Conservation (phyloP, 2,797 vertebrate genomes). For the Tachyglossus aculeatus region DNA sequence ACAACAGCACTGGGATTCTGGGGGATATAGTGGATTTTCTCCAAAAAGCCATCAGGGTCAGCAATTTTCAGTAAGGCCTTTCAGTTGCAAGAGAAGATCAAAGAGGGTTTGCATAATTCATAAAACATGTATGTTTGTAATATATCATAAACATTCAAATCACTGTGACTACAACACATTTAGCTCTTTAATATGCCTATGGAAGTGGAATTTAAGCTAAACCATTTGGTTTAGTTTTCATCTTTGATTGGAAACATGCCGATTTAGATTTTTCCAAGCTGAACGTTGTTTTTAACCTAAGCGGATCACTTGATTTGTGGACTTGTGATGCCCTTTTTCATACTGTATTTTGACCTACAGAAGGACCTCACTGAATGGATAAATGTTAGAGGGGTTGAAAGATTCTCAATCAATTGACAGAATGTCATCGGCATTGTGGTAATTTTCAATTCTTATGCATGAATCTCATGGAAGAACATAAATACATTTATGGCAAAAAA, state of each 20-base stretch:
- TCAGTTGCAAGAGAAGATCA: conserved; percentile 52
- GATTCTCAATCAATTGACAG: conserved; percentile 53
- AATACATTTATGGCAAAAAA: conserved; percentile 64
- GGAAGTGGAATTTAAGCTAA: conserved; percentile 33
- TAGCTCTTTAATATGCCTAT: conserved; percentile 23
- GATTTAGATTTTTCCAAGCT: conserved; percentile 13
- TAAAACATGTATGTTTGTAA: conserved; percentile 63
- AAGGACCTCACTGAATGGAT: conserved; percentile 31
- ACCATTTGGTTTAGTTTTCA: conserved; percentile 50
- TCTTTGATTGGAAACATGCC: conserved; percentile 54
- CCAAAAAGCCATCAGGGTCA: conserved; percentile 42
- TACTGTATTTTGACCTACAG: conserved; percentile 54
- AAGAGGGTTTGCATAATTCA: conserved; percentile 51
- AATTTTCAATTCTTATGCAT: conserved; percentile 72
- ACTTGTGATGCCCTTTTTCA: conserved; percentile 33
- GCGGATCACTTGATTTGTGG: conserved; percentile 33
- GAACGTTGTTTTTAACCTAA: conserved; percentile 40
- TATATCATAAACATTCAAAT: conserved; percentile 53
- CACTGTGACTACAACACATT: conserved; percentile 39
- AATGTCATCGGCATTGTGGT: conserved; percentile 38
- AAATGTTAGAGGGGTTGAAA: conserved; percentile 30
- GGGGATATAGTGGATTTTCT: conserved; percentile 41
- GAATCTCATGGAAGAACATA: conserved; percentile 55
- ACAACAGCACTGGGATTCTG: not conserved
- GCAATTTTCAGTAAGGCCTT: conserved; percentile 47